phyloP scores from a whole-genome alignment of 2,888 invertebrate species.

The Drosophila barbarae region DNA sequence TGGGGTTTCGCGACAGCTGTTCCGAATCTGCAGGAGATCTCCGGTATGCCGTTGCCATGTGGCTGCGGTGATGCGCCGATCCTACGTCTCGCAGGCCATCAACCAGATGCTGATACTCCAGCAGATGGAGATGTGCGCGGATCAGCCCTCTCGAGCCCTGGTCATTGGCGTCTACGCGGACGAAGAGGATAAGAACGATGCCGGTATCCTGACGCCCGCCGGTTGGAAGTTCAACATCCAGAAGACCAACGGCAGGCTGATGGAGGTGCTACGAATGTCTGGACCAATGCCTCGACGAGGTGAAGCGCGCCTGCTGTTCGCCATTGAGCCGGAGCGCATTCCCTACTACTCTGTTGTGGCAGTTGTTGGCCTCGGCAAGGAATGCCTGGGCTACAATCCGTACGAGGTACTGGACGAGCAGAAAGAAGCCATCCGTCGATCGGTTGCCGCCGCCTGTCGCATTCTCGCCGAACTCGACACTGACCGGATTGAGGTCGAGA shows the following conservation, averaged over 20 bases:
- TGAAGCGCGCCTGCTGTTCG: conserved; percentile 84
- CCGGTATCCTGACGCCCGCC: conserved; percentile 83
- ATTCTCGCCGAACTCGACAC: conserved; percentile 82
- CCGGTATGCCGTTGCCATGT: conserved; percentile 35
- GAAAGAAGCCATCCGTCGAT: conserved; percentile 87
- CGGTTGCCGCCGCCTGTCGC: conserved; percentile 83
- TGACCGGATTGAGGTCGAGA: conserved; percentile 84
- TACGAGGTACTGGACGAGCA: conserved; percentile 87
- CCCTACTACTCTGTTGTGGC: conserved; percentile 83
- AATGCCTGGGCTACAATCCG: conserved; percentile 84
- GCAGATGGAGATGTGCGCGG: conserved; percentile 77
- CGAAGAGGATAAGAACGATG: conserved; percentile 81
- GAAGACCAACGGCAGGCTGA: conserved; percentile 81
- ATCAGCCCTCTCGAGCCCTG: conserved; percentile 80
- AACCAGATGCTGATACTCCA: conserved; percentile 74
- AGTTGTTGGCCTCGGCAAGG: conserved; percentile 87
- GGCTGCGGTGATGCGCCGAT: conserved; percentile 3
- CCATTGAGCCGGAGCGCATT: conserved; percentile 81
- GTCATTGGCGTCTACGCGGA: conserved; percentile 84
- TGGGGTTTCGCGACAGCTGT: conserved; percentile 52
- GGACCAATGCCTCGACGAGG: conserved; percentile 81
- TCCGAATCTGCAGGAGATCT: conserved; percentile 24
- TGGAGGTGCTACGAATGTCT: conserved; percentile 81
- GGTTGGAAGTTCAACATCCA: conserved; percentile 83
- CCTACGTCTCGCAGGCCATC: conserved; percentile 73